Percentiles rank a stretch among this genome's conserved stretches.
Conservation (phyloP, 2,797 vertebrate genomes). For the Cossypha caffra region DNA sequence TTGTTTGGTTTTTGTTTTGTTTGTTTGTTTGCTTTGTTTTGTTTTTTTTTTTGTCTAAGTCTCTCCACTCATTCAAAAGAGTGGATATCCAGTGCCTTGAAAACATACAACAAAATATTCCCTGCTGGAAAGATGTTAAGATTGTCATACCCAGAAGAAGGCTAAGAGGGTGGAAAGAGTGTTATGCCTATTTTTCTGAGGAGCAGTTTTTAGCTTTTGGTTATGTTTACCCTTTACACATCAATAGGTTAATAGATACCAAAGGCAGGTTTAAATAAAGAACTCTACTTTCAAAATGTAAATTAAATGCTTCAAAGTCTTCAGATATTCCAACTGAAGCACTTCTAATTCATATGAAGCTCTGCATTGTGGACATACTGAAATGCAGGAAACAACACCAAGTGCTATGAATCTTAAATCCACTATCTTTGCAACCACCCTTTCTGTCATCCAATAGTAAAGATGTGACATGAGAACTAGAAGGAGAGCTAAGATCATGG, state of each 20-base stretch:
- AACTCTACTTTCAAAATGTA: neutral
- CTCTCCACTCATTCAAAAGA: neutral
- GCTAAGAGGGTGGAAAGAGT: neutral
- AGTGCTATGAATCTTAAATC: neutral
- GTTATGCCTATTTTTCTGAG: neutral
- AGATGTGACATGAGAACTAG: neutral
- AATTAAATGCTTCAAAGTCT: neutral
- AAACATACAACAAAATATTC: neutral
- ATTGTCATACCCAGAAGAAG: neutral
- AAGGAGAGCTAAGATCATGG: neutral
- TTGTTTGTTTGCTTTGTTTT: neutral
- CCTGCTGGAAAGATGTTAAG: neutral
- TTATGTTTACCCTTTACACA: neutral
- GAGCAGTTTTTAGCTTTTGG: neutral
- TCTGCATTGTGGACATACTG: neutral
- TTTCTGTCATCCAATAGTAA: neutral
- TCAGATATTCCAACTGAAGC: neutral
- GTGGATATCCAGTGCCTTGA: neutral
- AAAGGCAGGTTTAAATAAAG: neutral
- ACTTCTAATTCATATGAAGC: neutral
- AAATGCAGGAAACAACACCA: neutral
- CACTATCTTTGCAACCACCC: neutral
- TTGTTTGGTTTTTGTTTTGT: neutral
- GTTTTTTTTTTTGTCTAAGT: neutral
- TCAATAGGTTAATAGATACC: neutral